phyloP scores from a whole-genome alignment of 2,113 vertebrate genomes.

The Barbus barbus region DNA sequence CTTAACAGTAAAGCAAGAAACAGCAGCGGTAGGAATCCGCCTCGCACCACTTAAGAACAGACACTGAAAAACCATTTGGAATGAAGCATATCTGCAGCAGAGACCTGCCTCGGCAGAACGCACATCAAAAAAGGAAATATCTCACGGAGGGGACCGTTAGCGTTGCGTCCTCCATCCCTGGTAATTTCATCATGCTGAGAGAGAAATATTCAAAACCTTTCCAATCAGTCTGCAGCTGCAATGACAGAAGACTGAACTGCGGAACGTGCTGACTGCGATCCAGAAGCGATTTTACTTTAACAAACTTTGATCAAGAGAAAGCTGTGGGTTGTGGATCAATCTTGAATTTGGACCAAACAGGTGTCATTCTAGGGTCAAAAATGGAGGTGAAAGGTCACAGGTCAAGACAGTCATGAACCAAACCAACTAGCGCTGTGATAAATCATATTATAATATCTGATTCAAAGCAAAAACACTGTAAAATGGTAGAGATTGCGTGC shows the following conservation, averaged over 20 bases:
- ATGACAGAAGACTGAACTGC: background rate
- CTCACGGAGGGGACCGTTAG: background rate
- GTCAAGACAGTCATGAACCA: background rate
- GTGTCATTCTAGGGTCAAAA: background rate
- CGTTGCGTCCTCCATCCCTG: background rate
- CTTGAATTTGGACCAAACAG: background rate
- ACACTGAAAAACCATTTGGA: background rate
- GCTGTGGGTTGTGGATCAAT: background rate
- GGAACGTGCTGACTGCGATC: background rate
- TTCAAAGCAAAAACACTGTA: too few relatives aligned
- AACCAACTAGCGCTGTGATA: background rate
- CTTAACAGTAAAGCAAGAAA: conserved; percentile 44
- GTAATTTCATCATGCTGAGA: conserved; percentile 12
- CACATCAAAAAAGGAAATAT: conserved; percentile 6
- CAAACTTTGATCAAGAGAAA: background rate
- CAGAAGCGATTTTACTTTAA: background rate
- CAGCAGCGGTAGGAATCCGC: background rate
- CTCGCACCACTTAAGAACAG: background rate
- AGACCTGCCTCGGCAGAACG: background rate
- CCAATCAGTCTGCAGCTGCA: conserved; percentile 10
- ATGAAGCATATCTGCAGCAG: conserved; percentile 11
- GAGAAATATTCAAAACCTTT: conserved; percentile 18
- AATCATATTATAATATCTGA: background rate
- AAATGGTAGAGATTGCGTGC: background rate
- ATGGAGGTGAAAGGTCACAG: background rate